phyloP scores from a whole-genome alignment of 2,888 invertebrate genomes.

The Drosophila barbarae region DNA sequence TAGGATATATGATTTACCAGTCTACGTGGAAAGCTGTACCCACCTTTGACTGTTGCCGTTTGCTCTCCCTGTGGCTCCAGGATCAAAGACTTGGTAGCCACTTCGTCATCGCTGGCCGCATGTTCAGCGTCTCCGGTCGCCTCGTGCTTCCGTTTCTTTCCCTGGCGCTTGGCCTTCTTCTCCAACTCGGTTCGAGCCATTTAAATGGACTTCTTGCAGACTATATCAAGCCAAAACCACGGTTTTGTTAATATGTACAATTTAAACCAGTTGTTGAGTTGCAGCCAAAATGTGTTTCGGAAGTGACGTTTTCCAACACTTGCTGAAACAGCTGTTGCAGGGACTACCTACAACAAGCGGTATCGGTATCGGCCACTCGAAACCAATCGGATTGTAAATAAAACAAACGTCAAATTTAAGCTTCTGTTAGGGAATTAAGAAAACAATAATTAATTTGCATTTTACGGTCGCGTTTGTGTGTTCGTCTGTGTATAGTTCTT shows the following conservation, averaged over 20 bases:
- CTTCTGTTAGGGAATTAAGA: constrained; percentile 7
- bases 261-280: constrained; percentile 9
- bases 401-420: constrained; percentile 6
- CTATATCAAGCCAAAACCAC: not conserved
- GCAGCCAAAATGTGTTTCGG: constrained; percentile 18
- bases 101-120: constrained; percentile 65
- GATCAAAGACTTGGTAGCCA: constrained; percentile 74
- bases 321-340: not conserved
- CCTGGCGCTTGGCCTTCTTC: constrained; percentile 60
- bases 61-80: constrained; percentile 55
- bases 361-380: not conserved
- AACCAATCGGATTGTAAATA: constrained; percentile 14
- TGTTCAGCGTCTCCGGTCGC: not conserved
- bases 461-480: not conserved
- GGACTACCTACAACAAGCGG: not conserved
- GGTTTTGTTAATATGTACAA: not conserved
- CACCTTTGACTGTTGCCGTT: constrained; percentile 14
- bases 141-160: constrained; percentile 29
- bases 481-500: not conserved
- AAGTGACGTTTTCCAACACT: not conserved
- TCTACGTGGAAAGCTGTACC: not conserved
- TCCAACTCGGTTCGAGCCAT: constrained; percentile 66
- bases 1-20: not conserved
- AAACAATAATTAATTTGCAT: not conserved
- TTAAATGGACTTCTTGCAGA: not conserved